A percentile compares a stretch with the other conserved stretches of the same genome.
phyloP scores from a whole-genome alignment of 2,797 vertebrate genomes.

The Acomys russatus region DNA sequence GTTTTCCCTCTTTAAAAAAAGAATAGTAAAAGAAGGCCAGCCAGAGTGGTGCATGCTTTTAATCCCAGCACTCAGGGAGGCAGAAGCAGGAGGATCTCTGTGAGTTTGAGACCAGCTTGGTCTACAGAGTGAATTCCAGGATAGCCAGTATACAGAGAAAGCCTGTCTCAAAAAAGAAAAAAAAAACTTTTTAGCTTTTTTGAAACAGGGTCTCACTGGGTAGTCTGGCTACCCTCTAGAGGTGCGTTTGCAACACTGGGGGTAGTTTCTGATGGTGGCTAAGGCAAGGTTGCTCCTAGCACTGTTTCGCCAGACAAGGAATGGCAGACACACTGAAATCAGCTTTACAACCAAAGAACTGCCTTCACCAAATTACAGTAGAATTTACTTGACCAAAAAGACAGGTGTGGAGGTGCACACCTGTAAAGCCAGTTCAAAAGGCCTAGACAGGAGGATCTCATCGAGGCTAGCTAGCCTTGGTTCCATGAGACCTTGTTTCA shows the following conservation, averaged over 20 bases:
- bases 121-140: neutral
- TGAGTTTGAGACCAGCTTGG: neutral
- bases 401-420: neutral
- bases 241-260: neutral
- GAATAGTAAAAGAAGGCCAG: neutral
- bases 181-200: neutral
- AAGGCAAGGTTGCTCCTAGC: neutral
- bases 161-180: neutral
- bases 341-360: neutral
- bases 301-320: neutral
- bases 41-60: neutral
- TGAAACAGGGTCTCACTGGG: neutral
- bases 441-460: neutral
- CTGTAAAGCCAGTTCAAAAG: neutral
- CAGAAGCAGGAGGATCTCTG: neutral
- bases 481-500: neutral
- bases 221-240: constrained; percentile 28
- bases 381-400: neutral
- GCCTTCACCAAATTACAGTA: neutral
- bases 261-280: neutral
- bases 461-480: neutral
- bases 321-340: neutral
- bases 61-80: neutral
- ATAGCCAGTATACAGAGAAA: neutral
- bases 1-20: neutral